phyloP scores from a whole-genome alignment of 2,888 invertebrate genomes.

The Tineola bisselliella region DNA sequence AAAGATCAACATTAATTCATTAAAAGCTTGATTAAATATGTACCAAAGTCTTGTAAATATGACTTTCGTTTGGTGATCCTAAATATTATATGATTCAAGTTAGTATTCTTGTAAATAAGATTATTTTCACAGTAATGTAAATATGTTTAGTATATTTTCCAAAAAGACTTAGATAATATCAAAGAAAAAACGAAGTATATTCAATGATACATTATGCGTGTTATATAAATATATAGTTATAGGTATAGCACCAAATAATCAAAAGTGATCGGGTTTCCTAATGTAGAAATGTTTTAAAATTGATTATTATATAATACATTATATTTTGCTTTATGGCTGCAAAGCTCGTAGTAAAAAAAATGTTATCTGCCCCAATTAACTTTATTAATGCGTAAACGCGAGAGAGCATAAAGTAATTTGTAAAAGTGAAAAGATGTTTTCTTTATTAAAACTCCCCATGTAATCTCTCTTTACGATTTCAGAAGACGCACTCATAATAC shows the following conservation, averaged over 20 bases:
- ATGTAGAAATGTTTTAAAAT: too few species aligned
- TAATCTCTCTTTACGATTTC: conserved; percentile 35
- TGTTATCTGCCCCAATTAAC: too few species aligned
- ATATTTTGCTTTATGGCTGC: too few species aligned
- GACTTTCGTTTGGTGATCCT: not conserved
- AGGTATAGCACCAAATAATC: too few species aligned
- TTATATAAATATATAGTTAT: too few species aligned
- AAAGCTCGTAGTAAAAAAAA: too few species aligned
- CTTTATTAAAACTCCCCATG: conserved; percentile 35
- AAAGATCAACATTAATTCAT: not conserved
- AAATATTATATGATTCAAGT: not conserved
- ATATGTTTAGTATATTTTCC: not conserved
- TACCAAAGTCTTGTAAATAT: not conserved
- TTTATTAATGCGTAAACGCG: too few species aligned
- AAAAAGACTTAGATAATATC: not conserved
- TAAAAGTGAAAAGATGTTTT: not conserved
- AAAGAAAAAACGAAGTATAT: too few species aligned
- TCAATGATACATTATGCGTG: too few species aligned
- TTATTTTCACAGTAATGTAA: not conserved
- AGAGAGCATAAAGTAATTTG: not conserved
- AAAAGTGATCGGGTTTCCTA: too few species aligned
- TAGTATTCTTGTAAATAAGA: not conserved
- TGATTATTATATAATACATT: too few species aligned
- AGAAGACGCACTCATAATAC: conserved; percentile 28
- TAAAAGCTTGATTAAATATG: not conserved